Conservation (phyloP, 2,888 invertebrate species). For the Malachius bipustulatus region DNA sequence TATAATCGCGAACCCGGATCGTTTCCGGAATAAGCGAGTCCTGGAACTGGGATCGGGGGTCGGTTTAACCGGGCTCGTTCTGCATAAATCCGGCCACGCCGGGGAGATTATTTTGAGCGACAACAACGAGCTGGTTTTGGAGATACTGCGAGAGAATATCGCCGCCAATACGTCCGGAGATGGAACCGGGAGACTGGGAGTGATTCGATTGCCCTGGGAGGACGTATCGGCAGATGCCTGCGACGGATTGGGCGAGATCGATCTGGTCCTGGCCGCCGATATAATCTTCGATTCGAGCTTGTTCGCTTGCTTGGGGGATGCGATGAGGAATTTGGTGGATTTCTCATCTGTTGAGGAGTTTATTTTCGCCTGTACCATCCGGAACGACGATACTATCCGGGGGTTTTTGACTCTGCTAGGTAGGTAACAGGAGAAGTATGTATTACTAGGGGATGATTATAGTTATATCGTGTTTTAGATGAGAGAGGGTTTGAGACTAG, state of each 20-base stretch:
- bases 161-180: neutral
- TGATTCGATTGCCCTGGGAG: neutral
- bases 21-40: neutral
- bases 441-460: no score
- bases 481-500: no score
- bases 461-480: no score
- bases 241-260: neutral
- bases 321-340: neutral
- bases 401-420: no score
- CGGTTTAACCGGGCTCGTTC: neutral
- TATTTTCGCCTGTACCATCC: neutral
- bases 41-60: conserved; percentile 1
- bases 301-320: neutral
- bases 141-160: neutral
- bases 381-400: no score
- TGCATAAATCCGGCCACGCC: neutral
- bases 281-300: neutral
- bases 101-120: neutral
- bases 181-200: neutral
- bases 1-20: neutral
- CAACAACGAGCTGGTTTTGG: neutral
- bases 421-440: no score
- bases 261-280: neutral
- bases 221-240: neutral
- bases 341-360: neutral